A percentile compares a stretch with the other conserved stretches of the same genome.
phyloP scores from a whole-genome alignment of 2,797 vertebrate genomes.

The Malacoraja senta region DNA sequence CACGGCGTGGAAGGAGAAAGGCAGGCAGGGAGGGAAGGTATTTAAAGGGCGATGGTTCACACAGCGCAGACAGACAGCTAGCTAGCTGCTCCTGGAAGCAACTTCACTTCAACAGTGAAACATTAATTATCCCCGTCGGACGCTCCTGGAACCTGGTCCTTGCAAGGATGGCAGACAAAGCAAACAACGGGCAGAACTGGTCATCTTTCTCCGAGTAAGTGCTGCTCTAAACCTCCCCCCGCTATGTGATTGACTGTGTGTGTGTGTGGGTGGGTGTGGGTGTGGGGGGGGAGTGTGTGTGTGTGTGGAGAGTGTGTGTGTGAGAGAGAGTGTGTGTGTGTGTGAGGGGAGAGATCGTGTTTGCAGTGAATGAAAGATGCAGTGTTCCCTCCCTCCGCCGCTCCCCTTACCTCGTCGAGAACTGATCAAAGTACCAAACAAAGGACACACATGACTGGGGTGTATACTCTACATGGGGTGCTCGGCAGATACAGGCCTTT shows the following conservation, averaged over 20 bases:
- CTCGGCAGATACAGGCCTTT: neutral
- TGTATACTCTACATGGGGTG: neutral
- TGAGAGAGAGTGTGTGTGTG: no score
- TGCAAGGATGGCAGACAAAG: conserved; percentile 62
- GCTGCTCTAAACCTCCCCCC: neutral
- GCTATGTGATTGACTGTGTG: neutral
- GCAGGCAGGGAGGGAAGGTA: no score
- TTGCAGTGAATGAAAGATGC: neutral
- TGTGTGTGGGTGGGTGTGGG: no score
- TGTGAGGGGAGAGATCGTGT: neutral
- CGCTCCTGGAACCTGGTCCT: conserved; percentile 44
- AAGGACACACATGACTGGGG: neutral
- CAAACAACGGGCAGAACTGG: conserved; percentile 58
- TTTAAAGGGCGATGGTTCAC: neutral
- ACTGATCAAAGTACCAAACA: neutral
- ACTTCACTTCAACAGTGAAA: neutral
- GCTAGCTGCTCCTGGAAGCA: neutral
- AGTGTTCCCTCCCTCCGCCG: neutral
- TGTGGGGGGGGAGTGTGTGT: neutral
- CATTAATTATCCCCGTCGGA: conserved; percentile 10
- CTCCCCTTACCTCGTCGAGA: neutral
- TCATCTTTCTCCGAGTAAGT: conserved; percentile 67
- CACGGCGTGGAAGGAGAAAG: neutral
- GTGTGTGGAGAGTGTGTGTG: neutral
- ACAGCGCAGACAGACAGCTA: neutral